Conservation (phyloP, 2,113 vertebrate genomes). For the Pyrgilauda ruficollis region DNA sequence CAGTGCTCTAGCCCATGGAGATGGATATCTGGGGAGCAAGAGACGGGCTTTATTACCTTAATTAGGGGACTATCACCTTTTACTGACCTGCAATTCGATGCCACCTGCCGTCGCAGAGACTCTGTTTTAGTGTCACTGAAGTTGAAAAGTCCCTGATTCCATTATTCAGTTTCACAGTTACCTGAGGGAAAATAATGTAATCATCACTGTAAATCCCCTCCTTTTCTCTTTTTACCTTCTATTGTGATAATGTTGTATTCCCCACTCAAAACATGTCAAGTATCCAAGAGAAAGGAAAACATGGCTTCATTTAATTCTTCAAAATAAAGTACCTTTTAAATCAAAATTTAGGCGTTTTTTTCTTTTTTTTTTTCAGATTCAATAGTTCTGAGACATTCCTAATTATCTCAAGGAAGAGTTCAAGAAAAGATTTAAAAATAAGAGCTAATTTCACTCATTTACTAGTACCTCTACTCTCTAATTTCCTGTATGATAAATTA, state of each 20-base stretch:
- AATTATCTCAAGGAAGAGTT: neutral
- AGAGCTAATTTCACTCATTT: neutral
- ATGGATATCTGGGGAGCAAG: neutral
- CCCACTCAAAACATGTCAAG: neutral
- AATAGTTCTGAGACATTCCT: neutral
- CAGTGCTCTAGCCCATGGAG: neutral
- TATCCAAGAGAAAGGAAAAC: neutral
- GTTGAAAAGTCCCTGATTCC: conserved; percentile 85
- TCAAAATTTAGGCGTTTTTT: neutral
- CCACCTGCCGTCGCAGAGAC: conserved; percentile 88
- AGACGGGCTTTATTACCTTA: neutral
- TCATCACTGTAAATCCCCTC: neutral
- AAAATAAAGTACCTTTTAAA: neutral
- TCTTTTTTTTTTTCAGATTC: neutral
- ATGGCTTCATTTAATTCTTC: neutral
- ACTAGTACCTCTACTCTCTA: neutral
- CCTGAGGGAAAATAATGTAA: conserved; percentile 67
- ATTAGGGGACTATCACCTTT: neutral
- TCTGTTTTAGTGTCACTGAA: conserved; percentile 79
- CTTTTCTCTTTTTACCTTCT: neutral
- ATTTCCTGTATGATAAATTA: conserved; percentile 19
- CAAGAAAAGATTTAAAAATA: neutral
- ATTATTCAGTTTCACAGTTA: conserved; percentile 85
- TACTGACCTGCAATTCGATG: conserved; percentile 88
- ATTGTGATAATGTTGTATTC: neutral